Evolutionary conservation across 2,113 vertebrate species (phyloP).

Genomic region (Hepsetus odoe): DNA sequence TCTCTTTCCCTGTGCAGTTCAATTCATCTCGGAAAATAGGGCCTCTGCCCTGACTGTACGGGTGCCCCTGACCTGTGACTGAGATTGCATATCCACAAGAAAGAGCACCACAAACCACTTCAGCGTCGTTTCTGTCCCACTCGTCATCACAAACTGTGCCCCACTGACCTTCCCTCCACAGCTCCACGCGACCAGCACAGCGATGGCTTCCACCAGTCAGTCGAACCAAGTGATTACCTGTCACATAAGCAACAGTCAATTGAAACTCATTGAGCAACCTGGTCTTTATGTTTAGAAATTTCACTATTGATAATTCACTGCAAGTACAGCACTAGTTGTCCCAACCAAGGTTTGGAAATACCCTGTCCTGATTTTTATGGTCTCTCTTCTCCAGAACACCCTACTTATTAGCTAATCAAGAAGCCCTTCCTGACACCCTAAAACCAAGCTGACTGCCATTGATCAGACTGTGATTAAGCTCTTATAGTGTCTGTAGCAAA

Average conservation of each 20-base stretch:
- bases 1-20: constrained; percentile 71
- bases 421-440: too few species aligned
- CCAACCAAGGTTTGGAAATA: too few species aligned
- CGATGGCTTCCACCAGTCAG: constrained; percentile 59
- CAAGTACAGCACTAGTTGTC: too few species aligned
- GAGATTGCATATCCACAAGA: constrained; percentile 69
- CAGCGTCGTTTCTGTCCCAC: constrained; percentile 68
- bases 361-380: too few species aligned
- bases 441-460: too few species aligned
- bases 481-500: too few species aligned
- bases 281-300: not conserved
- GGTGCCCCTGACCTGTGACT: constrained; percentile 62
- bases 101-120: constrained; percentile 71
- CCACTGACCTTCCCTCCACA: constrained; percentile 61
- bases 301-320: not conserved
- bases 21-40: constrained; percentile 69
- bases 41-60: constrained; percentile 64
- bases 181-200: constrained; percentile 74
- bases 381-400: too few species aligned
- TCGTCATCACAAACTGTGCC: constrained; percentile 75
- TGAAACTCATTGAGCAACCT: not conserved
- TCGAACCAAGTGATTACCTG: constrained; percentile 57
- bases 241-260: not conserved
- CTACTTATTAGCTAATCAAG: too few species aligned
- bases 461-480: too few species aligned